phyloP scores from a whole-genome alignment of 2,888 invertebrate genomes.

The Abrostola tripartita region DNA sequence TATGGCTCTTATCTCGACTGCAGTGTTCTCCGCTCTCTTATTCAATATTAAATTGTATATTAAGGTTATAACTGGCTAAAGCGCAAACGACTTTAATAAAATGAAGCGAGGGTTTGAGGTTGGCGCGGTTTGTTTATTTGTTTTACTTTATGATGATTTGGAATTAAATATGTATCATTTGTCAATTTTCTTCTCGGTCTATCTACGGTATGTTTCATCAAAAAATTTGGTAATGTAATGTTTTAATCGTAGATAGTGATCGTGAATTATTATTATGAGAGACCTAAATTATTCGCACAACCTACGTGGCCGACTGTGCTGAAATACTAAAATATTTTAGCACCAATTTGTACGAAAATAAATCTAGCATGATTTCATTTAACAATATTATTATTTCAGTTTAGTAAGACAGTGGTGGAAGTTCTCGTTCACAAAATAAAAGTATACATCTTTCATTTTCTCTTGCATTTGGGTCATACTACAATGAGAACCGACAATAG shows the following conservation, averaged over 20 bases:
- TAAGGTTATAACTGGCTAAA: conserved; percentile 34
- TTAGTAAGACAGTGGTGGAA: too few species aligned
- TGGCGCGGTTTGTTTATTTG: conserved; percentile 14
- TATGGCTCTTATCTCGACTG: conserved; percentile 46
- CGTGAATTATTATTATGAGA: too few species aligned
- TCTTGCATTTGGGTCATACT: background rate
- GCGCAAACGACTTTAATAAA: conserved; percentile 24
- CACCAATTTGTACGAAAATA: too few species aligned
- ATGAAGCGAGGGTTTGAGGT: conserved; percentile 14
- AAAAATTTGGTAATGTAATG: background rate
- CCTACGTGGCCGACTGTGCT: too few species aligned
- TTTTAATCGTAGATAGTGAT: too few species aligned
- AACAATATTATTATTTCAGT: too few species aligned
- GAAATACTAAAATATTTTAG: too few species aligned
- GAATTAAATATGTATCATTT: conserved; percentile 3
- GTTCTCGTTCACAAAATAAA: too few species aligned
- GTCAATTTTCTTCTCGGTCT: background rate
- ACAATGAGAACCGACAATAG: background rate
- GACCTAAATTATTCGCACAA: too few species aligned
- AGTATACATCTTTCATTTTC: background rate
- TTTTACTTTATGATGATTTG: conserved; percentile 22
- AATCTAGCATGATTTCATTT: too few species aligned
- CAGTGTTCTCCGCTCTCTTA: conserved; percentile 46
- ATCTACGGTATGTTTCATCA: background rate
- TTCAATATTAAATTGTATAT: conserved; percentile 49